These are phyloP conservation scores for Meteorus colon DNA, from an alignment of 2,888 invertebrate species.

Conservation along the genomic window DNA sequence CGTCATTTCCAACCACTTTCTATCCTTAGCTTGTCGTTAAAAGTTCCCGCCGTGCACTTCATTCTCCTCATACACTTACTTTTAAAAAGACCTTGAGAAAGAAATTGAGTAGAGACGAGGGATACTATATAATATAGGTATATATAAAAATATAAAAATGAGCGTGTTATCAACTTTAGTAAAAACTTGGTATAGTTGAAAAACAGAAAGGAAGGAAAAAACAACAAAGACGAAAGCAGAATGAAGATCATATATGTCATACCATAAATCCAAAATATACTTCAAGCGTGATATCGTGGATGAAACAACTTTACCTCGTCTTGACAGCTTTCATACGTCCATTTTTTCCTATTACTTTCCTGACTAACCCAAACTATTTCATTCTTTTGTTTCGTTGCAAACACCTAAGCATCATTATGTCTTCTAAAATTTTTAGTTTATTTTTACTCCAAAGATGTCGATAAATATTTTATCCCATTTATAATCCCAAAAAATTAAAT, in stretches of 20 bases:
- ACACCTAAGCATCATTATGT: too few species aligned
- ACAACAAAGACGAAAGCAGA: background rate
- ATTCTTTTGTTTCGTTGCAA: background rate
- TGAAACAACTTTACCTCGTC: slow-evolving; percentile 12
- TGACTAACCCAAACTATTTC: background rate
- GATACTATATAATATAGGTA: background rate
- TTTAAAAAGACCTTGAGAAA: slow-evolving; percentile 10
- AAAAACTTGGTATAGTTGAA: slow-evolving; percentile 36
- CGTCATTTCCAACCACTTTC: slow-evolving; percentile 39
- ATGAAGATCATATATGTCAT: slow-evolving; percentile 2
- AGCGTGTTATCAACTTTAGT: background rate
- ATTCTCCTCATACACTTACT: slow-evolving; percentile 30
- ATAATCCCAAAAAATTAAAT: too few species aligned
- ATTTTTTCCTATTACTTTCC: background rate
- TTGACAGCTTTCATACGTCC: background rate
- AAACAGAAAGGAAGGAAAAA: slow-evolving; percentile 31
- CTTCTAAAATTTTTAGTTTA: too few species aligned
- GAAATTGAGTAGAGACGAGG: background rate
- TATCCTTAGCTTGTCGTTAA: slow-evolving; percentile 47
- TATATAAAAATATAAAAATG: slow-evolving; percentile 4
- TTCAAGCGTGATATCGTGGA: background rate
- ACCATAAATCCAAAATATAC: slow-evolving; percentile 8
- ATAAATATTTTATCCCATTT: too few species aligned
- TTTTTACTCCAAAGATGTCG: too few species aligned
- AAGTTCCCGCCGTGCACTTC: slow-evolving; percentile 51